Conservation (phyloP, 2,888 invertebrate genomes). For the Dolichopus griseipennis region DNA sequence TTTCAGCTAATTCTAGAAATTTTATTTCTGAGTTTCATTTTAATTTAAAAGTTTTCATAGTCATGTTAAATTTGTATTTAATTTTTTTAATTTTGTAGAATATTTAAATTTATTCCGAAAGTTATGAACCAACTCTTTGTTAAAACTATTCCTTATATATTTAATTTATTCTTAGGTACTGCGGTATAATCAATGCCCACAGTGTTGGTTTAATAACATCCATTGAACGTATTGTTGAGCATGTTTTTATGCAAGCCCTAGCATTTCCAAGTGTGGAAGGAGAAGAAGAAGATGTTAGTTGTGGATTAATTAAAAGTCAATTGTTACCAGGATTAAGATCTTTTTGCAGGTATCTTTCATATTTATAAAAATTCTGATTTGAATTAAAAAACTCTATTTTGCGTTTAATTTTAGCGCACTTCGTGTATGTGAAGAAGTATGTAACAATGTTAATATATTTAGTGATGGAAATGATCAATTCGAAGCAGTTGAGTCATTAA, state of each 20-base stretch:
- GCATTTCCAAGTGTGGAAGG: constrained; percentile 72
- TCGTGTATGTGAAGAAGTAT: constrained; percentile 77
- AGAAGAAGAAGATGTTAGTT: constrained; percentile 69
- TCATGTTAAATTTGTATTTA: too few species aligned
- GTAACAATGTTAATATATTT: constrained; percentile 67
- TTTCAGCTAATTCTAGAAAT: too few species aligned
- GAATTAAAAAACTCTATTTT: neutral
- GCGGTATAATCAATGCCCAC: constrained; percentile 70
- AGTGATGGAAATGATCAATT: constrained; percentile 61
- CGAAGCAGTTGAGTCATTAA: constrained; percentile 51
- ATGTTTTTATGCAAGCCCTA: constrained; percentile 83
- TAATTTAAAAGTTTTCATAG: too few species aligned
- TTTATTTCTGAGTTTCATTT: too few species aligned
- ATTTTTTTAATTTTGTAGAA: too few species aligned
- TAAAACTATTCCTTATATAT: too few species aligned
- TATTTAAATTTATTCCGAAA: neutral
- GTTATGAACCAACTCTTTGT: neutral
- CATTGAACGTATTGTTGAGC: constrained; percentile 78
- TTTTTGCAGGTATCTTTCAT: constrained; percentile 49
- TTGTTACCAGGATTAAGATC: constrained; percentile 73
- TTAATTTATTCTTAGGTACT: constrained; percentile 48
- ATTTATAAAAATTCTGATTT: neutral
- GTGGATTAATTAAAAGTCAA: constrained; percentile 74
- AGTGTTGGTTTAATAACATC: constrained; percentile 76
- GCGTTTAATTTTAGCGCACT: constrained; percentile 53